Percentiles rank a stretch among this genome's conserved stretches.
These are phyloP conservation scores for Tarsius wallacei DNA, from an alignment of 2,797 vertebrate genomes.

Conservation along the genomic window DNA sequence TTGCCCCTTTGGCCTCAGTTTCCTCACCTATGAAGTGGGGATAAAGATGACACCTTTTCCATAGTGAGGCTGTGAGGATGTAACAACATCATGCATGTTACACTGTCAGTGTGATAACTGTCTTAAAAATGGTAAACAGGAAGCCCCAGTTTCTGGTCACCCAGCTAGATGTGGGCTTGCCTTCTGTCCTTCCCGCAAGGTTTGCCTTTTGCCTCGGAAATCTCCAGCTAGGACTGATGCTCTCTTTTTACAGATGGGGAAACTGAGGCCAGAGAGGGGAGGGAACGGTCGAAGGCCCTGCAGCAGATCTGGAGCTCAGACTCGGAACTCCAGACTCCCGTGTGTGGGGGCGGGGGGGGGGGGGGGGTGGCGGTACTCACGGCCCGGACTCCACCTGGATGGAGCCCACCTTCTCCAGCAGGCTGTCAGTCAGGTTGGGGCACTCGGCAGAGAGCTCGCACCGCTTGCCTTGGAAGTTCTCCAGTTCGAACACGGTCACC, in stretches of 20 bases:
- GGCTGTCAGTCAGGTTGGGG: conserved; percentile 94
- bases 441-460: conserved; percentile 94
- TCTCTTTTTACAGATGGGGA: neutral
- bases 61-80: neutral
- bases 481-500: conserved; percentile 95
- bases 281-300: neutral
- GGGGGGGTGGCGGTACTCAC: conserved; percentile 91
- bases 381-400: conserved; percentile 95
- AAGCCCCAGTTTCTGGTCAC: neutral
- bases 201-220: neutral
- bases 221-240: too few species aligned
- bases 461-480: conserved; percentile 96
- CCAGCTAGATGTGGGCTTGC: too few species aligned
- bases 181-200: neutral
- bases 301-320: neutral
- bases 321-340: neutral
- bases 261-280: conserved; percentile 1
- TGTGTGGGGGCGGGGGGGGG: rapidly evolving
- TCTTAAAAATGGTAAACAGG: neutral
- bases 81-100: neutral
- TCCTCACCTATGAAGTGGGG: neutral
- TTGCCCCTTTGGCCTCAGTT: neutral
- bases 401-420: conserved; percentile 95
- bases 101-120: neutral
- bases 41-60: neutral